Evolutionary conservation across 2,797 vertebrate genomes (phyloP).

Genomic region (Clamator glandarius): DNA sequence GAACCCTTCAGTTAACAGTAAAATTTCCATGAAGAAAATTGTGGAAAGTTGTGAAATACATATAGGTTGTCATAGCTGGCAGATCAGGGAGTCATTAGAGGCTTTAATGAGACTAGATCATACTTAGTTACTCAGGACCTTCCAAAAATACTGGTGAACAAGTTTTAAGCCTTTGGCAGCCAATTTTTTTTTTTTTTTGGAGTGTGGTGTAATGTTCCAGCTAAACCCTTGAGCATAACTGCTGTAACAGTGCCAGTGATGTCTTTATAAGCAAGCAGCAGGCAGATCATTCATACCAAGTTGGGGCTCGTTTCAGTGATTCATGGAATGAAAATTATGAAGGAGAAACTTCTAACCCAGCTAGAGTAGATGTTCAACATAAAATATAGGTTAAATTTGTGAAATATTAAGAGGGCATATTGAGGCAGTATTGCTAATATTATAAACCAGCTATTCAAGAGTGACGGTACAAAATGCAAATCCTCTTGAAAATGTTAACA

Average conservation of each 20-base stretch:
- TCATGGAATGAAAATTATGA: conserved; percentile 31
- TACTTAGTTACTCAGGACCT: neutral
- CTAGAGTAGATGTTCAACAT: neutral
- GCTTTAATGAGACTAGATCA: neutral
- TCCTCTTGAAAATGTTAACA: neutral
- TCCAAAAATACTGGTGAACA: conserved; percentile 18
- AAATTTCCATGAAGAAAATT: neutral
- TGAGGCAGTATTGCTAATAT: neutral
- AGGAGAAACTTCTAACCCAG: neutral
- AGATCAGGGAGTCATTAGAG: neutral
- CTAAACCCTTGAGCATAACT: conserved; percentile 3
- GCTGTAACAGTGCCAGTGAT: conserved; percentile 17
- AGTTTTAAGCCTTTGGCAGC: conserved; percentile 13
- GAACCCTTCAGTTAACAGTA: neutral
- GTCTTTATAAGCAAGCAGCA: neutral
- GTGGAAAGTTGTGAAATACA: neutral
- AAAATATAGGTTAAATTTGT: neutral
- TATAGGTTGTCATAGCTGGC: neutral
- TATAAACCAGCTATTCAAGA: neutral
- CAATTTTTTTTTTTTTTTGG: neutral
- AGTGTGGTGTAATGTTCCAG: conserved; percentile 11
- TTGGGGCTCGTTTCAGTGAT: neutral
- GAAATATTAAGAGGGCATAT: neutral
- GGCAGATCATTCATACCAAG: conserved; percentile 19
- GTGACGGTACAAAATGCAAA: neutral